Conservation (phyloP, 2,113 vertebrate species). For the Gallinago paraguaiae region DNA sequence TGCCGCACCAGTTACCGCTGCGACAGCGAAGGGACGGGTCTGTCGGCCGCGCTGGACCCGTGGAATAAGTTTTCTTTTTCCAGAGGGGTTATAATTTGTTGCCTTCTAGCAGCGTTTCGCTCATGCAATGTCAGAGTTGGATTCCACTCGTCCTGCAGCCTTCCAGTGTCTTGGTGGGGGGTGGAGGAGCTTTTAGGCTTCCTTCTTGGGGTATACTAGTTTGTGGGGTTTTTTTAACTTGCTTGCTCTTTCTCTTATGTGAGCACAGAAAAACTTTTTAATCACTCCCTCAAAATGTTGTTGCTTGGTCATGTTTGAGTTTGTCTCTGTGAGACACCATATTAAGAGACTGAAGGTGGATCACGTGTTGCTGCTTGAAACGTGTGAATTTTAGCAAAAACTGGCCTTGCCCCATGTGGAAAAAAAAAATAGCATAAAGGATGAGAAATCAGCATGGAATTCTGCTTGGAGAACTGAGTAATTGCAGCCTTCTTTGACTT, state of each 20-base stretch:
- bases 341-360: background rate
- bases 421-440: background rate
- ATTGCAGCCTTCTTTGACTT: background rate
- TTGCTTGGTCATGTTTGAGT: background rate
- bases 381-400: background rate
- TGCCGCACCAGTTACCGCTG: fast-evolving
- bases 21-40: fast-evolving
- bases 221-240: too few relatives aligned
- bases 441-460: background rate
- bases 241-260: background rate
- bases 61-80: too few relatives aligned
- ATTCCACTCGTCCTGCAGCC: fast-evolving
- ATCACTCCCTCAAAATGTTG: background rate
- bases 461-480: background rate
- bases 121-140: too few relatives aligned
- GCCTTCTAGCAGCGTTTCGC: fast-evolving
- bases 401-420: background rate
- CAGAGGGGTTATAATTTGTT: fast-evolving
- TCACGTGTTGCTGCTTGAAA: background rate
- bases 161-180: too few relatives aligned
- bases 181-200: background rate
- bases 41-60: fast-evolving
- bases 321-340: background rate
- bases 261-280: background rate
- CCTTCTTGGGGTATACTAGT: too few relatives aligned